These are phyloP conservation scores for Acrocephalus kingi DNA, from an alignment of 2,113 vertebrate species.

Conservation along the genomic window DNA sequence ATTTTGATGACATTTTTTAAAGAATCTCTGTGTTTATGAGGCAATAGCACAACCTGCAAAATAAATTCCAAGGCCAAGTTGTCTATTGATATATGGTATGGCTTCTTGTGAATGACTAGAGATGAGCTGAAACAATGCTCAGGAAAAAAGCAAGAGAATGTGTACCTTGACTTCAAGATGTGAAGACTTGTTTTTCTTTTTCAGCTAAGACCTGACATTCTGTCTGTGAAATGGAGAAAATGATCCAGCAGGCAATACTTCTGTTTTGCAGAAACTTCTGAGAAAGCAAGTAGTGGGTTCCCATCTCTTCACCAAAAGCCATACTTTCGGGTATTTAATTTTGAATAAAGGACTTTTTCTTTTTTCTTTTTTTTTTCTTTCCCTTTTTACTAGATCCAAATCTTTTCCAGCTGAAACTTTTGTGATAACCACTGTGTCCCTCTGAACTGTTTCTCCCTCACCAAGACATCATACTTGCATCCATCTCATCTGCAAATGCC, in stretches of 20 bases:
- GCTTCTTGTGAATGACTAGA: neutral
- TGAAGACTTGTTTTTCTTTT: neutral
- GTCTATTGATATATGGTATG: neutral
- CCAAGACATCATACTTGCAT: neutral
- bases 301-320: neutral
- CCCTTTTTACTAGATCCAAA: neutral
- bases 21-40: constrained; percentile 19
- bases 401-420: neutral
- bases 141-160: neutral
- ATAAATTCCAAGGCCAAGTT: constrained; percentile 20
- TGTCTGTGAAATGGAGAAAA: neutral
- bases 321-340: neutral
- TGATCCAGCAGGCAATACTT: neutral
- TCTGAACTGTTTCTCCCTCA: neutral
- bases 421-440: neutral
- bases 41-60: constrained; percentile 23
- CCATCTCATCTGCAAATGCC: neutral
- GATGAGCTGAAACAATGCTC: neutral
- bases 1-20: constrained; percentile 25
- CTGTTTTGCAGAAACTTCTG: neutral
- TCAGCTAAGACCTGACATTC: neutral
- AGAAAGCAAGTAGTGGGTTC: neutral
- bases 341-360: neutral
- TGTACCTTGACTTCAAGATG: neutral
- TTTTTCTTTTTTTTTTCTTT: neutral